A percentile compares a stretch with the other conserved stretches of the same genome.
Conservation (phyloP, 2,113 vertebrate species). For the Lepidothrix coronata region DNA sequence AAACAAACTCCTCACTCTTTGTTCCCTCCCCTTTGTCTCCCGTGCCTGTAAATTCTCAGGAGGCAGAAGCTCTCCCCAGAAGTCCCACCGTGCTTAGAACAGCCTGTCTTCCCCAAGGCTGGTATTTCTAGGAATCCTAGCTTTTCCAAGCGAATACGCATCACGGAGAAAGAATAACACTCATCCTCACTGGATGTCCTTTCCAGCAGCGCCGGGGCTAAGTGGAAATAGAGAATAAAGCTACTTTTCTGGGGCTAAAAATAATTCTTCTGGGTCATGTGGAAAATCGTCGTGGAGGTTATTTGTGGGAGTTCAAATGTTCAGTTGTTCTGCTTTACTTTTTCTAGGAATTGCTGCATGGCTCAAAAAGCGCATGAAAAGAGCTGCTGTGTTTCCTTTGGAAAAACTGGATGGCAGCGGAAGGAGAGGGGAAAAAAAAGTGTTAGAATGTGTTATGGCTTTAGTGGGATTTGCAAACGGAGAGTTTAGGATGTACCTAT, state of each 20-base stretch:
- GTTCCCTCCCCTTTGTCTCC: neutral
- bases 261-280: slow-evolving; percentile 51
- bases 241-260: slow-evolving; percentile 52
- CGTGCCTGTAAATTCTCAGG: neutral
- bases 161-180: slow-evolving; percentile 19
- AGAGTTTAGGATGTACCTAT: neutral
- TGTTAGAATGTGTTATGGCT: slow-evolving; percentile 42
- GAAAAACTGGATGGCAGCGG: slow-evolving; percentile 40
- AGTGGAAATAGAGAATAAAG: slow-evolving; percentile 41
- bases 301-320: slow-evolving; percentile 63
- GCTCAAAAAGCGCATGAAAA: slow-evolving; percentile 48
- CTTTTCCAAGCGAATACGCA: slow-evolving; percentile 4
- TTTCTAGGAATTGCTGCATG: slow-evolving; percentile 60
- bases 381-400: slow-evolving; percentile 61
- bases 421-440: neutral
- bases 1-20: neutral
- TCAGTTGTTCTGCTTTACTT: slow-evolving; percentile 57
- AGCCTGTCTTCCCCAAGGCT: slow-evolving; percentile 21
- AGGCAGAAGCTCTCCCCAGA: neutral
- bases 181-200: slow-evolving; percentile 5
- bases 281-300: slow-evolving; percentile 43
- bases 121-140: slow-evolving; percentile 54
- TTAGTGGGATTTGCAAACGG: neutral
- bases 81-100: neutral
- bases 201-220: neutral